phyloP scores from a whole-genome alignment of 2,113 vertebrate genomes.

The Terrapene triunguis region DNA sequence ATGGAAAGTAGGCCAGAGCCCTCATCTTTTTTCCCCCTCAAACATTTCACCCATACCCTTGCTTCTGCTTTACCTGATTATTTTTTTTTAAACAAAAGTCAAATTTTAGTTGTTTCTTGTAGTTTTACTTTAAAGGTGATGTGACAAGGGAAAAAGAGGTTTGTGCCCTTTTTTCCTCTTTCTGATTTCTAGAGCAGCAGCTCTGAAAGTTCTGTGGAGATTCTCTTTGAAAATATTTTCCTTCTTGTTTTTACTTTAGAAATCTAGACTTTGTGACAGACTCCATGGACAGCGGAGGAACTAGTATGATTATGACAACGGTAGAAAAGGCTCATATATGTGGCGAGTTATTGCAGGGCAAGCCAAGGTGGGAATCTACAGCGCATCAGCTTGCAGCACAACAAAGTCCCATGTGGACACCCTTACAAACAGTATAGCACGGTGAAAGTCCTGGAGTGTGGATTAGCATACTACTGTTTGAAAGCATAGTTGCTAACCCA shows the following conservation, averaged over 20 bases:
- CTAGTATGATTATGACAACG: not conserved
- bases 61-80: not conserved
- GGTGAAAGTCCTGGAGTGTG: not conserved
- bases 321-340: not conserved
- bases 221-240: not conserved
- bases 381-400: not conserved
- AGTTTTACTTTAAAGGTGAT: not conserved
- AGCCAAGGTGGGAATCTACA: not conserved
- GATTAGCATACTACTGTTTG: not conserved
- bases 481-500: not conserved
- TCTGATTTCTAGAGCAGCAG: not conserved
- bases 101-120: not conserved
- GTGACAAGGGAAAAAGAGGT: not conserved
- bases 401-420: not conserved
- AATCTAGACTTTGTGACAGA: not conserved
- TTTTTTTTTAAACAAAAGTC: not conserved
- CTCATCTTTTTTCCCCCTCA: not conserved
- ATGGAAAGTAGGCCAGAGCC: not conserved
- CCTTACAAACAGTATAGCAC: not conserved
- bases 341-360: not conserved
- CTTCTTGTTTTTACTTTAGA: not conserved
- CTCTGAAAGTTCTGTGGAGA: not conserved
- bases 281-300: not conserved
- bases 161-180: not conserved
- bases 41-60: not conserved